These are phyloP conservation scores for Helleia helle DNA, from an alignment of 2,888 invertebrate genomes.

Conservation along the genomic window DNA sequence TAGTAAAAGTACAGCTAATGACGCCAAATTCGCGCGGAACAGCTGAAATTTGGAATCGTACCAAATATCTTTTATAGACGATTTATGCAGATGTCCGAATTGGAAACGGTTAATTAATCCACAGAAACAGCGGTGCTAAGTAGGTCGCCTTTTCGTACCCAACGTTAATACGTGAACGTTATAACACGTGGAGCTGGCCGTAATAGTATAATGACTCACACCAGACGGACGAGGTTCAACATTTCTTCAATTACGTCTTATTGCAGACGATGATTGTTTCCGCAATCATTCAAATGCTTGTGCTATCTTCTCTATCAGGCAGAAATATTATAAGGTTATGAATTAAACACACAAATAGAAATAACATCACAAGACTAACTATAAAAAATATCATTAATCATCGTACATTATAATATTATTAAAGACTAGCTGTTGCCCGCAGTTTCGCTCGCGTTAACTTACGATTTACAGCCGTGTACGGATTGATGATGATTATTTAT, in stretches of 20 bases:
- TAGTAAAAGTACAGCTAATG: slow-evolving; percentile 13
- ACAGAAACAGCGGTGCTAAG: background rate
- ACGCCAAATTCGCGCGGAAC: slow-evolving; percentile 1
- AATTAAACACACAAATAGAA: too few species aligned
- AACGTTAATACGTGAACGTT: slow-evolving; percentile 1
- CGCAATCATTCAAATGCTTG: background rate
- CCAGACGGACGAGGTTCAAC: slow-evolving; percentile 2
- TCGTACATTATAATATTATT: too few species aligned
- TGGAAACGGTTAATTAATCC: slow-evolving; percentile 3
- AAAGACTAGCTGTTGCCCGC: too few species aligned
- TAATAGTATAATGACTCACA: background rate
- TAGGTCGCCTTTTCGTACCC: slow-evolving; percentile 1
- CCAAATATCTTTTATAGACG: slow-evolving; percentile 28
- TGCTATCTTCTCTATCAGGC: too few species aligned
- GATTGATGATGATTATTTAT: too few species aligned
- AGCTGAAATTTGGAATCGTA: slow-evolving; percentile 32
- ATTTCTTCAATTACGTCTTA: slow-evolving; percentile 6
- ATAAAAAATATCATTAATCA: too few species aligned
- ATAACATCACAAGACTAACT: too few species aligned
- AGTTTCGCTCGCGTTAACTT: too few species aligned
- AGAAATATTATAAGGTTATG: too few species aligned
- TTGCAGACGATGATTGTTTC: slow-evolving; percentile 1
- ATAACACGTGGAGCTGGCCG: background rate
- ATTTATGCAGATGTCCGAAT: slow-evolving; percentile 6
- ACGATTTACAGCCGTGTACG: too few species aligned